Base-by-base conservation (phyloP, 2,888 invertebrate species). In the Sesia apiformis region DNA sequence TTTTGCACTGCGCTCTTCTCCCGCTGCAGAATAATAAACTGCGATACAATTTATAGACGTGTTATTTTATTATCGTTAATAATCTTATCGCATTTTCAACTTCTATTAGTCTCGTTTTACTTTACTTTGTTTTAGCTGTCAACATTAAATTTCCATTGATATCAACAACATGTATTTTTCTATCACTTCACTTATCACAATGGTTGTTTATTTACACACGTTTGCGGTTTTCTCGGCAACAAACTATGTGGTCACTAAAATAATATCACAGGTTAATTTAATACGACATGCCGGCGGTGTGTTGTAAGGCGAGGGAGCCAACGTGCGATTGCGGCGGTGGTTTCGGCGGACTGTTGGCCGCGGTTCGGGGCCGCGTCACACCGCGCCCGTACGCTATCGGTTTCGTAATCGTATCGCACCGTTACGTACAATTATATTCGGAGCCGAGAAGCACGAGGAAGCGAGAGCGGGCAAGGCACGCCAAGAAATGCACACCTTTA, bases 11-110 rank as follows among this genome's bases (percentile, higher is more conserved):
- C 58, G 62, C 59, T 59, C 60, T 63, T 65, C 63, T 66, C 63
- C 61, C 66, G 73, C 64, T 76, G 74, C 77, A 79, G 71, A 71
- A 58, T 69, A 64, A 61, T 64, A 60, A 62, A 62, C 65, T 65
- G 59, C 64, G 72, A 78, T 83, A 81, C 79, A 76, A 68, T 65
- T 42, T 41, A 54, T 55, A 56, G 54, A 23, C 66, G 63, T 70
- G 74, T 69, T 72, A 65, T 67, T 59, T 61, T 65, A 64, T 60
- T 65, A 61, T 62, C 64, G 61, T 59, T 64, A 66, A 76, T 79
- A 83, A 42, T 84, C 84, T 87, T 85, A 84, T 85, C 84, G 72
- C 23, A 73, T 76, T 81, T 77, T 78, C 71, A 77, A 78, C 78
- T 78, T 75, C 65, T 71, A 67, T 66, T 66, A 65, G 61, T 63